Evolutionary conservation across 2,888 invertebrate genomes (phyloP).

Genomic region (Marronus borbonicus): DNA sequence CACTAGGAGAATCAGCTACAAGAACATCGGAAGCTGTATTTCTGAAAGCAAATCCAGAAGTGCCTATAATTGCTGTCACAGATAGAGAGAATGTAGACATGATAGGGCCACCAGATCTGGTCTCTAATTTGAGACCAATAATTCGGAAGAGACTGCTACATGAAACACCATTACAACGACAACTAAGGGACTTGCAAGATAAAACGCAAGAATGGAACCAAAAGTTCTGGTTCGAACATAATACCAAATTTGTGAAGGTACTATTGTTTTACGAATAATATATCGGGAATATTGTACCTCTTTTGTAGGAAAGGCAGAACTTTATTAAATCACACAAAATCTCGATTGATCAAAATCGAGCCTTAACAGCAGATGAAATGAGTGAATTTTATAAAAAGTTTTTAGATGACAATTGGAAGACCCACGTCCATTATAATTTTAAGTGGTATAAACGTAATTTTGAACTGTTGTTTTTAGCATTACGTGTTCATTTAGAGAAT

Average conservation of each 20-base stretch:
- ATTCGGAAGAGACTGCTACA: conserved; percentile 77
- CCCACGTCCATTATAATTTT: conserved; percentile 84
- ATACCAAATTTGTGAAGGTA: conserved; percentile 82
- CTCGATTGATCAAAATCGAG: conserved; percentile 68
- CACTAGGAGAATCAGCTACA: conserved; percentile 26
- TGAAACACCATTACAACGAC: conserved; percentile 79
- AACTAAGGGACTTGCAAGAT: conserved; percentile 77
- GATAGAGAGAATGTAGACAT: conserved; percentile 72
- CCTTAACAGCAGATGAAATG: conserved; percentile 86
- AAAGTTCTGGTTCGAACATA: conserved; percentile 87
- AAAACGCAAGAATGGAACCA: conserved; percentile 89
- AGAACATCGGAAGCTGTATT: conserved; percentile 57
- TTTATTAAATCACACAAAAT: conserved; percentile 70
- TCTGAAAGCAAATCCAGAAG: conserved; percentile 59
- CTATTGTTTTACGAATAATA: too few relatives aligned
- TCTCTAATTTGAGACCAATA: conserved; percentile 85
- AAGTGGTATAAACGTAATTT: conserved; percentile 89
- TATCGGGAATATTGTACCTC: conserved; percentile 46
- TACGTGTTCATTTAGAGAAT: conserved; percentile 74
- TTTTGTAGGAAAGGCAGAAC: conserved; percentile 74
- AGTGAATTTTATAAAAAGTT: conserved; percentile 91
- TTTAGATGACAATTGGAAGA: conserved; percentile 85
- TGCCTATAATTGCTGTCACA: conserved; percentile 64
- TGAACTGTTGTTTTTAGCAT: conserved; percentile 75
- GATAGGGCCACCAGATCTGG: conserved; percentile 86